Evolutionary conservation across 53 echinoderm and acorn worm genomes (phyloP), one percentile per base, ranked within the genome.

Genomic region (Henricia sp.): DNA sequence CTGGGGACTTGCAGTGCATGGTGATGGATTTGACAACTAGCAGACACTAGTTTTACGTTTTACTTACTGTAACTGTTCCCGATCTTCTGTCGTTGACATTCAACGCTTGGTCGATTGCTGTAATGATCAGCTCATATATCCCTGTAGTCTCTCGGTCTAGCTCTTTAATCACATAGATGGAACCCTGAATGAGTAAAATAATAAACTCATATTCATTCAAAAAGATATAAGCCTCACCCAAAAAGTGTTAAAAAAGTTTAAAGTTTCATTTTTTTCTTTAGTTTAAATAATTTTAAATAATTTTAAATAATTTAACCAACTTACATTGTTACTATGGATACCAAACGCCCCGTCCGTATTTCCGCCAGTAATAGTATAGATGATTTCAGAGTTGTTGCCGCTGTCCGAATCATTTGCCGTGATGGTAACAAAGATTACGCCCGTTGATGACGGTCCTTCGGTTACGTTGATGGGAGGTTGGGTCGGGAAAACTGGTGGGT

Each of bases 11-110:
- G n/a, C n/a, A n/a, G n/a, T n/a, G n/a, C n/a, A n/a, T n/a, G n/a
- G n/a, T n/a, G n/a, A n/a, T n/a, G n/a, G n/a, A n/a, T n/a, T n/a
- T n/a, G n/a, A n/a, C n/a, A n/a, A n/a, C n/a, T n/a, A n/a, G n/a
- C n/a, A n/a, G n/a, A n/a, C n/a, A n/a, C n/a, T n/a, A n/a, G n/a
- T n/a, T n/a, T n/a, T n/a, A n/a, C n/a, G n/a, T n/a, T n/a, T n/a
- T n/a, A 60, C 92, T 74, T 67, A 99, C 99, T 50, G 94, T 99
- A 33, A 92, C 82, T 44, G 99, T 99, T 38, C 90, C 84, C 36
- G 94, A 88, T 28, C 84, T 72, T 26, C 88, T 77, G 48, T 88
- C 88, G 4, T 59, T 50, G 0, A 53, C 84, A 25, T 78, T 84
- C 51, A 54, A 24, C 28, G 99, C 94, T 70, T 99, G 99, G 66